Percentiles rank a stretch among this genome's conserved stretches.
Evolutionary conservation across 2,888 invertebrate genomes (phyloP).

Genomic region (Himalopsyche japonica): DNA sequence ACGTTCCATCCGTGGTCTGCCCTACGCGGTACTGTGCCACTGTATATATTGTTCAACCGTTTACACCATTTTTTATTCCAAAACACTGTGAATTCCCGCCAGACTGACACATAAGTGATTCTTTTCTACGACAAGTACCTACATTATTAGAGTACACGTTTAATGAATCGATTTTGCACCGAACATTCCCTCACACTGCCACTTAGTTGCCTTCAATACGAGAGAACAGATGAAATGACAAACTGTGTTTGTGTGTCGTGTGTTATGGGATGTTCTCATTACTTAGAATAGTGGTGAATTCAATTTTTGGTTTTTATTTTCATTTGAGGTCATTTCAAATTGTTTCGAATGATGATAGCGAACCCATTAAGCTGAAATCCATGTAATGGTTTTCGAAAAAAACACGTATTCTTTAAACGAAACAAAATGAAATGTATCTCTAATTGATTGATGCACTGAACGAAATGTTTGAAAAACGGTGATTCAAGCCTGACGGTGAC

Average conservation of each 20-base stretch:
- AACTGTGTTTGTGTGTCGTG: conserved; percentile 44
- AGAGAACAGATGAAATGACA: conserved; percentile 36
- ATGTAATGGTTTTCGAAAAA: neutral
- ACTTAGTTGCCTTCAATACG: conserved; percentile 38
- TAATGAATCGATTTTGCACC: conserved; percentile 68
- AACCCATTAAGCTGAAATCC: neutral
- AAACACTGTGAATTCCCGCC: conserved; percentile 41
- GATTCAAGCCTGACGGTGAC: conserved; percentile 17
- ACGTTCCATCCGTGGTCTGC: conserved; percentile 47
- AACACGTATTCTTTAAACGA: conserved; percentile 12
- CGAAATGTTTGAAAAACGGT: conserved; percentile 20
- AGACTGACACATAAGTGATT: conserved; percentile 43
- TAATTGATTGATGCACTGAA: conserved; percentile 21
- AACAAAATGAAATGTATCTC: conserved; percentile 33
- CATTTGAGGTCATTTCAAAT: conserved; percentile 32
- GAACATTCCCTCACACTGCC: conserved; percentile 56
- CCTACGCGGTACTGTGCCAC: conserved; percentile 50
- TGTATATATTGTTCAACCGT: conserved; percentile 23
- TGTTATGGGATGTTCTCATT: conserved; percentile 39
- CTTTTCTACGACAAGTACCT: conserved; percentile 43
- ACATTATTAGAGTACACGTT: conserved; percentile 50
- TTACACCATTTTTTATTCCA: conserved; percentile 3
- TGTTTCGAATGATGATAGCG: conserved; percentile 23
- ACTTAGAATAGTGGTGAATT: conserved; percentile 34
- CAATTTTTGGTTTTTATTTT: conserved; percentile 26